Evolutionary conservation across 2,797 vertebrate genomes (phyloP), one percentile per base, ranked within the genome.

Genomic region (Enoplosus armatus): DNA sequence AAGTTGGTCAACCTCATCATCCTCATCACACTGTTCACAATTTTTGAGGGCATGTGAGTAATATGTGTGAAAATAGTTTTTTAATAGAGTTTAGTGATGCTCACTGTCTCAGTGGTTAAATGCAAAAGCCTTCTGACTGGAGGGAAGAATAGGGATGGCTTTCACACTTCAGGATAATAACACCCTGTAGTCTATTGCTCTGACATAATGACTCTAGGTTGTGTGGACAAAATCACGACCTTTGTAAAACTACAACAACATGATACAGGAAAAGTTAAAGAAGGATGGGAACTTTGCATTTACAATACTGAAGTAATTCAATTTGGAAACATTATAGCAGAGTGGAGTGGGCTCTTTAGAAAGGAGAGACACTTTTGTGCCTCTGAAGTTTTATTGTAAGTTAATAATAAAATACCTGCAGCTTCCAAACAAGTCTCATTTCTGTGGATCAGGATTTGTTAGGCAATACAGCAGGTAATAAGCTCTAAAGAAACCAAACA

Each of bases 1-100:
- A 37, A 48, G 24, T 26, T 22, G 53, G 26, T 56, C 37, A 82
- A 51, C 51, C 18, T 79, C 14, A 72, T 77, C 60, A 66, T 53
- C 56, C 22, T 41, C 27, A 70, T 80, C 16, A 35, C 29, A 18
- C 15, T 50, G 41, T 66, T 80, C 33, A 71, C 59, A 72, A 27
- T 55, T 72, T 68, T 62, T 29, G 24, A 61, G 50, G 65, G 58
- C 62, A 77, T 75, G 15, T 61, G 51, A 75, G 64, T 75, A 75
- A 67, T 79, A 63, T 59, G 12, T 74, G 63, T 73, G 59, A 77
- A 82, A 82, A 50, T 58, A 76, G 6, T 72, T 71, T 50, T 70
- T 70, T 55, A 75, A 70, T 61, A 72, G 53, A 62, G 58, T 75
- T 65, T 33, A 56, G 35, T 33, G 64, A 26, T 24, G 26, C 35